phyloP scores from a whole-genome alignment of 2,797 vertebrate genomes.

The Glossophaga mutica region DNA sequence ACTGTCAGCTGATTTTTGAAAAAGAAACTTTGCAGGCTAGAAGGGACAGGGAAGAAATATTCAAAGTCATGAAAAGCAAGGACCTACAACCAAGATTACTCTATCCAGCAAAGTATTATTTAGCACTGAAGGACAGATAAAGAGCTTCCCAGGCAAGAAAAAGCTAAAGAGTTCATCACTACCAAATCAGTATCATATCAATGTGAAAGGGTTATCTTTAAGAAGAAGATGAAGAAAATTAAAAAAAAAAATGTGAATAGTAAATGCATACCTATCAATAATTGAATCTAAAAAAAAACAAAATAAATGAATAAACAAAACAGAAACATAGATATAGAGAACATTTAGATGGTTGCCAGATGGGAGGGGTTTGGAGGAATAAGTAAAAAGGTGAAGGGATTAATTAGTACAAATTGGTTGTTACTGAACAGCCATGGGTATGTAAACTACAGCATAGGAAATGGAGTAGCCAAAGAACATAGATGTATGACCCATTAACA shows the following conservation, averaged over 20 bases:
- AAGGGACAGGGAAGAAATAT: not conserved
- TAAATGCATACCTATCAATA: not conserved
- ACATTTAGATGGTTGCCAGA: not conserved
- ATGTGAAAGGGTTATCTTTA: not conserved
- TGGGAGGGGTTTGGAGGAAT: not conserved
- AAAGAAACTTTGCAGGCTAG: not conserved
- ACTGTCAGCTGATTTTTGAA: not conserved
- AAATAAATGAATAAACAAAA: not conserved
- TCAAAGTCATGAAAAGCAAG: not conserved
- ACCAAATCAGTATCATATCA: not conserved
- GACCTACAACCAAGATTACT: not conserved
- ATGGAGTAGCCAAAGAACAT: not conserved
- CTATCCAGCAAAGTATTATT: not conserved
- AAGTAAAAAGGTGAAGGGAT: not conserved
- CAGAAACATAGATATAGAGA: not conserved
- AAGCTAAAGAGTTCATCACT: not conserved
- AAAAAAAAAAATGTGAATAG: not conserved
- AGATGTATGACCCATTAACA: too few relatives aligned
- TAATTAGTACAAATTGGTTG: not conserved
- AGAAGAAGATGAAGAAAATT: not conserved
- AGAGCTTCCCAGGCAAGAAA: not conserved
- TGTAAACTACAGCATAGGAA: not conserved
- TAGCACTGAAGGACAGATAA: not conserved
- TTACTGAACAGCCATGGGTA: not conserved
- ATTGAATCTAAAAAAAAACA: not conserved